Base-by-base conservation (phyloP, 2,113 vertebrate species). In the Perognathus longimembris region DNA sequence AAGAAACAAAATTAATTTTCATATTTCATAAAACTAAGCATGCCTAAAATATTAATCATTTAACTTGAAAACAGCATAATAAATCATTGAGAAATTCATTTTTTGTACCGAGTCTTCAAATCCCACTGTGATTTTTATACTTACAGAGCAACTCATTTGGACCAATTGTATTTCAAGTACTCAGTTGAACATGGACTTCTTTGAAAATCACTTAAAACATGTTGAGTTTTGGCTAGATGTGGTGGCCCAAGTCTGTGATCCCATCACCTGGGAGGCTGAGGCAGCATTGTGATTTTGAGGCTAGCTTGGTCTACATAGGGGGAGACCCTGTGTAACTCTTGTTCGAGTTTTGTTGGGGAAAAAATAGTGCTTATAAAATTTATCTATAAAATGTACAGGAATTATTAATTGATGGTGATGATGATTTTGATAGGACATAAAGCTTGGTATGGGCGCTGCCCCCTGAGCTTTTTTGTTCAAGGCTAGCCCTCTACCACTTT, bases 291-390 rank as follows among this genome's bases (percentile, higher is more conserved):
- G 57, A 59, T 5, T 59, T 17, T 22, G 17, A 59, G 20, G 57
- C 57, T 17, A 59, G 20, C 57, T 22, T 59, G 15, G 57, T 5
- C 57, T 59, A 59, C 57, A 9, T 1, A 59, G 21, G 21, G 15
- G 57, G 57, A 59, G 57, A 59, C 57, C 57, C 57, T 18, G 1
- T 59, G 17, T 21, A 45, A 45, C 45, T 45, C 45, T 45, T 45
- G 5, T 45, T 42, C 76, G 69, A 76, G 17, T 82, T 63, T 94
- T 96, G 45, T 21, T 95, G 75, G 79, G 79, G 78, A 5, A 71
- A 90, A 81, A 91, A 69, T 85, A 50, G 34, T 84, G 80, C 93
- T 93, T 93, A 66, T 87, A 84, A 95, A 90, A 66, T 75, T 92
- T 80, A 36, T 73, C 57, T 69, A 28, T 88, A 45, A 45, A 45